Evolutionary conservation across 2,888 invertebrate genomes (phyloP).

Genomic region (Branchipolynoe longqiensis): DNA sequence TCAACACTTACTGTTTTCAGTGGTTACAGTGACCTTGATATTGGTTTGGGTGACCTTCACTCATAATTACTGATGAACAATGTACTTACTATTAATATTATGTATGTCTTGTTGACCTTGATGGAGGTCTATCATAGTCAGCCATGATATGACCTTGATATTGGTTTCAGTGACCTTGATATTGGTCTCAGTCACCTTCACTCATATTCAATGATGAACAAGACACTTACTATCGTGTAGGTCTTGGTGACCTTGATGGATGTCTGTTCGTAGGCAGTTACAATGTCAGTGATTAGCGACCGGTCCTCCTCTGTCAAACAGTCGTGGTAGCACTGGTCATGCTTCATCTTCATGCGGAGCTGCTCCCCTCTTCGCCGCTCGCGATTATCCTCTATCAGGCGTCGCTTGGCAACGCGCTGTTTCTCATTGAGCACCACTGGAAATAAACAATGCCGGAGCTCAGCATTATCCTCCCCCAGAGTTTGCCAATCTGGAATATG

Average conservation of each 20-base stretch:
- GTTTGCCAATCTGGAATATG: too few relatives aligned
- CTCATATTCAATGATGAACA: neutral
- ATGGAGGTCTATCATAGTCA: conserved; percentile 68
- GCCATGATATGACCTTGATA: too few relatives aligned
- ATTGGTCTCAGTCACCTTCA: too few relatives aligned
- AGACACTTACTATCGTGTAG: conserved; percentile 62
- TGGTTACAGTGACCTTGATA: conserved; percentile 57
- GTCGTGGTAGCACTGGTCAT: conserved; percentile 67
- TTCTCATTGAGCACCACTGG: conserved; percentile 82
- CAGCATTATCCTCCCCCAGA: too few relatives aligned
- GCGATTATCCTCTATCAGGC: conserved; percentile 82
- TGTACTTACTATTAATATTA: conserved; percentile 45
- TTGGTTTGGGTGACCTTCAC: conserved; percentile 61
- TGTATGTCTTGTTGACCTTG: conserved; percentile 61
- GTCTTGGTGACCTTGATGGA: conserved; percentile 65
- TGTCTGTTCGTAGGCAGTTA: conserved; percentile 75
- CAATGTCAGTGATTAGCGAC: conserved; percentile 73
- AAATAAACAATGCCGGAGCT: conserved; percentile 61
- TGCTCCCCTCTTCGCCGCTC: conserved; percentile 72
- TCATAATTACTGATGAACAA: too few relatives aligned
- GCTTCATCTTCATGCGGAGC: conserved; percentile 64
- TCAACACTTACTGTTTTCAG: too few relatives aligned
- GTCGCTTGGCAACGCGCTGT: conserved; percentile 81
- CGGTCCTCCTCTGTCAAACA: conserved; percentile 73
- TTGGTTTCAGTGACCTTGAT: neutral